Evolutionary conservation across 1,140 invertebrate genomes (phyloP), one percentile per base, ranked within the genome.

Genomic region (Aphidius ervi): DNA sequence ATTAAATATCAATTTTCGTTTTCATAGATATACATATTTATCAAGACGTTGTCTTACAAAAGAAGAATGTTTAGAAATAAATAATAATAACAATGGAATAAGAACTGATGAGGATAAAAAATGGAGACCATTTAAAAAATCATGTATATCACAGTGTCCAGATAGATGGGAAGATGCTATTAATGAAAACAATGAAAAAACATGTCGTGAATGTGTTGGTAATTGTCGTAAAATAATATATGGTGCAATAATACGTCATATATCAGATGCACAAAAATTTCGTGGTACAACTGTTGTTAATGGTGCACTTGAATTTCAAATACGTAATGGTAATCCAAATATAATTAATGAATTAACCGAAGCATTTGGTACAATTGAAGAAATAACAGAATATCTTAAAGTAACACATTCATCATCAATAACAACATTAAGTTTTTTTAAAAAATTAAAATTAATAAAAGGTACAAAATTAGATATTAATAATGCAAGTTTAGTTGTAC

Each of bases 401-500:
- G 74, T 89, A n/a, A 76, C 82, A 6, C 80, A 84, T 42, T 86
- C 85, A 6, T 82, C 81, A 65, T 80, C 85, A 0, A 72, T 89
- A 6, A 74, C 83, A 0, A 85, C 84, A 2, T 68, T 89, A 5
- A 70, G 81, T 57, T 88, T 89, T 71, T 82, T 89, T 58, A 82
- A 82, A 63, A 84, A 77, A 52, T 73, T 89, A 9, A 70, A 72
- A 58, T 63, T 77, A 9, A 88, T 89, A 58, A 69, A 74, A 10
- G 87, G 86, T 4, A 67, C 79, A 41, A 69, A 70, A 58, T 68
- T 82, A 23, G 79, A 83, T 39, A 74, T 77, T 16, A 71, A 76
- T 39, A 73, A 75, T 67, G 79, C 74, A 50, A 82, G 85, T 6
- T 63, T 89, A 3, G 71, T 83, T 20, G 78, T 89, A 0, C 69